Conservation (phyloP, 1,140 invertebrate genomes). For the Drosophila nigromelanica region DNA sequence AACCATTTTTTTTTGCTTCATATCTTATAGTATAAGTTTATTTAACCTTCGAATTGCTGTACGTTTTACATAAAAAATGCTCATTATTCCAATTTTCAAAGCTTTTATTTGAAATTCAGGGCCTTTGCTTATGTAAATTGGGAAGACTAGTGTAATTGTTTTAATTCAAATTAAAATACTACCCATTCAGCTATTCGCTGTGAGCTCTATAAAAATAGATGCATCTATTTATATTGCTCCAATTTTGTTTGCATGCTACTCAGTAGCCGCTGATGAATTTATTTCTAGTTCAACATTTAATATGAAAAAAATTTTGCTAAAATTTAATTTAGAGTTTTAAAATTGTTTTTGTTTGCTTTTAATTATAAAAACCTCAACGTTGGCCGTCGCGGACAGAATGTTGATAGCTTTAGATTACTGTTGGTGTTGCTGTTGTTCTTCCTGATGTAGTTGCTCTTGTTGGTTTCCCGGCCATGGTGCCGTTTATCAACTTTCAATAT, state of each 20-base stretch:
- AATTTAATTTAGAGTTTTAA: slow-evolving; percentile 62
- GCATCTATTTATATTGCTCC: slow-evolving; percentile 62
- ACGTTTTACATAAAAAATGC: neutral
- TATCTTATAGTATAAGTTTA: slow-evolving; percentile 1
- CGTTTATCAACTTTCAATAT: slow-evolving; percentile 82
- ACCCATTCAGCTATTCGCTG: slow-evolving; percentile 17
- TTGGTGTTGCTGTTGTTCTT: slow-evolving; percentile 9
- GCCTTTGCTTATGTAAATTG: slow-evolving; percentile 26
- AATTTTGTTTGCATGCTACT: slow-evolving; percentile 30
- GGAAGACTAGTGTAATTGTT: slow-evolving; percentile 24
- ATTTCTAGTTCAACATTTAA: slow-evolving; percentile 50
- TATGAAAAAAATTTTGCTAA: slow-evolving; percentile 58
- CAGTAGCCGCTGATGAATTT: slow-evolving; percentile 44
- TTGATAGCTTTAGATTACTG: slow-evolving; percentile 57
- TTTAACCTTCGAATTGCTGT: slow-evolving; percentile 8
- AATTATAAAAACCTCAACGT: slow-evolving; percentile 70
- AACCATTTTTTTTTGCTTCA: slow-evolving; percentile 6
- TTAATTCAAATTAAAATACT: slow-evolving; percentile 44
- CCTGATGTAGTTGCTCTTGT: slow-evolving; percentile 25
- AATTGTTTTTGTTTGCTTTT: slow-evolving; percentile 72
- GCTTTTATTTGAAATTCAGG: slow-evolving; percentile 5
- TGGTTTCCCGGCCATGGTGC: slow-evolving; percentile 32
- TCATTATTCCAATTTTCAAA: slow-evolving; percentile 2
- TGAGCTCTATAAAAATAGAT: slow-evolving; percentile 57
- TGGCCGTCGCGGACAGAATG: slow-evolving; percentile 8